Evolutionary conservation across 2,797 vertebrate genomes (phyloP), one percentile per base, ranked within the genome.

Genomic region (Phrynocephalus guinanensis): DNA sequence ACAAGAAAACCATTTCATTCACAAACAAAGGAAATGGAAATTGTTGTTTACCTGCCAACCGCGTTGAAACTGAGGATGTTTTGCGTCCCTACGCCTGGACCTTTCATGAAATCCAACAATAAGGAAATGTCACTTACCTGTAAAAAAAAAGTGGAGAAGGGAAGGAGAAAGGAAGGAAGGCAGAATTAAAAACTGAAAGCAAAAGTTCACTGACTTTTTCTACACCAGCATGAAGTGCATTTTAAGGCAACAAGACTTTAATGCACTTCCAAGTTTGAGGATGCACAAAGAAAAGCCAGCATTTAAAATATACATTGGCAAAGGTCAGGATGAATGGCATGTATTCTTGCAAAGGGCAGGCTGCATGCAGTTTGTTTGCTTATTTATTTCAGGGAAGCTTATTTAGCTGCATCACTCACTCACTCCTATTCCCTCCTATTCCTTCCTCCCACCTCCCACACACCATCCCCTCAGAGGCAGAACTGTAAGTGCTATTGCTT

Each of bases 61-160:
- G 0, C 48, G 68, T 38, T 10, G 70, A 80, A 68, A 6, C 6
- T 83, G 87, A 85, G 87, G 86, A 86, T 86, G 85, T 90, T 92
- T 95, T 90, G 89, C 84, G 92, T 92, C 87, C 86, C 78, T 71
- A 7, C 66, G 52, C 89, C 30, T 60, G 70, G 88, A 90, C 93
- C 84, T 87, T 90, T 80, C 90, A 89, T 92, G 94, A 82, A 91
- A 82, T 91, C 92, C 93, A 95, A 93, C 87, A 93, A 91, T 90
- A 95, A 95, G 86, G 83, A 95, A 96, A 94, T 86, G 89, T 78
- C 96, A 97, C 96, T 97, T 97, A 97, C 96, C 96, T 96, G 94
- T 8, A 30, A 90, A 92, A 88, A 92, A 90, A 93, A 52, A 93
- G 82, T 50, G 76, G 75, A 9, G 6, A 28, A 56, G n/a, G n/a